Evolutionary conservation across 2,888 invertebrate species (phyloP).

Genomic region (Lepeophtheirus nordmannii): DNA sequence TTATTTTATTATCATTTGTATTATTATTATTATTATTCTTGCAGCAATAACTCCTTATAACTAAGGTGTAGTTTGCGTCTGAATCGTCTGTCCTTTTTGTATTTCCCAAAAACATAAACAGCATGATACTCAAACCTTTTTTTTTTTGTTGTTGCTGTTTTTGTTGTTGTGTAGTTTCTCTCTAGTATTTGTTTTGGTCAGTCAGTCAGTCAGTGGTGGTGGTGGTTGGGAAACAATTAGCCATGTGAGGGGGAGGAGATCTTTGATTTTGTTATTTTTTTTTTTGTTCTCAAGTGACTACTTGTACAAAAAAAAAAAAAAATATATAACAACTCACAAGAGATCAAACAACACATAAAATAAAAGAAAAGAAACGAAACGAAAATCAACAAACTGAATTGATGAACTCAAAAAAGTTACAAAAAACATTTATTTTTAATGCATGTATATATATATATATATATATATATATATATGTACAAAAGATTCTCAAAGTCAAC

Average conservation of each 20-base stretch:
- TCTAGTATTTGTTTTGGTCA: constrained; percentile 25
- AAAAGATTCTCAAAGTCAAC: neutral
- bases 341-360: no score
- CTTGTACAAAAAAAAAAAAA: no score
- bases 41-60: no score
- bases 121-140: constrained; percentile 2
- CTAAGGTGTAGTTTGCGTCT: no score
- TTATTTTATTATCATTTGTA: no score
- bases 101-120: neutral
- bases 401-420: neutral
- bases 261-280: neutral
- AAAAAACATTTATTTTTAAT: neutral
- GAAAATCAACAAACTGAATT: neutral
- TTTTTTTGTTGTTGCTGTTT: neutral
- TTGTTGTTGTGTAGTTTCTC: neutral
- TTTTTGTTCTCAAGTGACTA: no score
- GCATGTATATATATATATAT: neutral
- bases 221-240: neutral
- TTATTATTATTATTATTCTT: no score
- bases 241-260: neutral
- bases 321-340: no score
- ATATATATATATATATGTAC: neutral
- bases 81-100: no score
- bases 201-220: no score
- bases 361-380: neutral